A percentile compares a stretch with the other conserved stretches of the same genome.
Conservation (phyloP, 2,888 invertebrate genomes). For the Diaperis boleti region DNA sequence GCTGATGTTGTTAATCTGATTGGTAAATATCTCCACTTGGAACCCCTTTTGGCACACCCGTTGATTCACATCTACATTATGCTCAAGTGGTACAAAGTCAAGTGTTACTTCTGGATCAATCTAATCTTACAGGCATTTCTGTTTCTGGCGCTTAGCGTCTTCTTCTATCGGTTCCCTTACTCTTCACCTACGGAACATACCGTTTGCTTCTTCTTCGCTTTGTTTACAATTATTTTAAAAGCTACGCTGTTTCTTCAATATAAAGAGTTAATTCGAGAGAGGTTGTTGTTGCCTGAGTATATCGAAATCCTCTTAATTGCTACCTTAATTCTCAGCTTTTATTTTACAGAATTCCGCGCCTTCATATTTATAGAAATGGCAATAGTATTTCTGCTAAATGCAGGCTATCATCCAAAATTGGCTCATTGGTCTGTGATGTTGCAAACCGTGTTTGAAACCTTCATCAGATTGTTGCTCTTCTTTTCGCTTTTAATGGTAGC, state of each 20-base stretch:
- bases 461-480: conserved; percentile 2
- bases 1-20: conserved; percentile 1
- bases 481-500: conserved; percentile 12
- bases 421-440: conserved; percentile 29
- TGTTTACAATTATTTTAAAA: not conserved
- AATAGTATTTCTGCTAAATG: conserved; percentile 6
- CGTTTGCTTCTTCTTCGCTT: not conserved
- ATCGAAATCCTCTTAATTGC: not conserved
- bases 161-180: conserved; percentile 3
- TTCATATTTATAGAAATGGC: conserved; percentile 14
- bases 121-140: not conserved
- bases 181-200: not conserved
- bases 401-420: conserved; percentile 22
- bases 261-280: not conserved
- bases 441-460: conserved; percentile 18
- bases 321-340: not conserved
- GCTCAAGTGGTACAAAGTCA: conserved; percentile 8
- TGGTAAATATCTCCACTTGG: not conserved
- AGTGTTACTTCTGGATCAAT: conserved; percentile 2
- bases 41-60: conserved; percentile 10
- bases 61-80: conserved; percentile 5
- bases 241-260: not conserved
- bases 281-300: not conserved
- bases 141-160: not conserved
- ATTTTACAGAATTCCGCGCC: not conserved